Base-by-base conservation (phyloP, 2,797 vertebrate species). In the Bovichtus diacanthus region DNA sequence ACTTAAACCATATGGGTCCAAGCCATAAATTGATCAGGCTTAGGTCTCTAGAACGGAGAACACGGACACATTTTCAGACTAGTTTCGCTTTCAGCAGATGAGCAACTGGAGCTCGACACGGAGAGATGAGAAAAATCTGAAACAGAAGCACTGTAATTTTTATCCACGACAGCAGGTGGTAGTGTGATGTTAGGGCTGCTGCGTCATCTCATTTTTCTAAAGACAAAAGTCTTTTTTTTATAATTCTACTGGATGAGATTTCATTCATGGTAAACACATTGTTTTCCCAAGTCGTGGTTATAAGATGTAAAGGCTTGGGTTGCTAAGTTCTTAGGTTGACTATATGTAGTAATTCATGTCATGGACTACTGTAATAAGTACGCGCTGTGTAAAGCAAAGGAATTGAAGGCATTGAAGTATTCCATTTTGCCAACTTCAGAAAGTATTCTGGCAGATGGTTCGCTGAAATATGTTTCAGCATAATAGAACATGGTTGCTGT, bases 341-440 rank as follows among this genome's bases (percentile, higher is more conserved):
- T 89, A 78, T 91, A 90, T 93, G 90, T 92, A 90, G 88, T 94
- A 91, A 93, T 92, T 95, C 94, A 93, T 94, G 95, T 95, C 95
- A 94, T 94, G 93, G 93, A 96, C 95, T 95, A 95, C 95, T 96
- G 95, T 96, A 92, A 91, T 92, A 92, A 90, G 82, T 87, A 91
- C 75, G 95, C 93, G 94, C 93, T 95, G 95, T 95, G 92, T 91
- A 88, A 93, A 90, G 85, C 88, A 91, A 89, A 82, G 75, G 67
- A 90, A 88, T 83, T 88, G 82, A 92, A 91, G 87, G 89, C 87
- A 86, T 93, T 92, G 78, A 92, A 88, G 78, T 90, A 82, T 93
- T 90, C 85, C 84, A 87, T 88, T 91, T 83, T 90, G 88, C 88
- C 90, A 88, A 92, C 83, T 90, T 91, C 77, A 90, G 83, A 91